These are phyloP conservation scores for Aphyosemion australe DNA, from an alignment of 2,113 vertebrate species.

Conservation along the genomic window DNA sequence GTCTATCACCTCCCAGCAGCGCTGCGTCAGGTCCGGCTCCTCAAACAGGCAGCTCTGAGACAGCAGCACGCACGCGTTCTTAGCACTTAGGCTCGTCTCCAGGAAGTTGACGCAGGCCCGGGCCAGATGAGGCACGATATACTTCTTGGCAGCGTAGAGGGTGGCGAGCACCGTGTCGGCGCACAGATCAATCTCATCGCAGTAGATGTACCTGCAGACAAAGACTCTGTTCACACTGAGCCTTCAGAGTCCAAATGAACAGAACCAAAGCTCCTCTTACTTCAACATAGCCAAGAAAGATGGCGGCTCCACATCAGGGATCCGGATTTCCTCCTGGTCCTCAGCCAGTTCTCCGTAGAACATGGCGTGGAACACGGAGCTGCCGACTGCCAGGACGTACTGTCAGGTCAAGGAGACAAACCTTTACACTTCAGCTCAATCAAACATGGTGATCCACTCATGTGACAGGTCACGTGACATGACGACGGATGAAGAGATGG, in stretches of 20 bases:
- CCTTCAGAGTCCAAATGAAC: no score
- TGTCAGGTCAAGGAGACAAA: constrained; percentile 40
- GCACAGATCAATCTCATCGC: constrained; percentile 96
- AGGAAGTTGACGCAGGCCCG: constrained; percentile 96
- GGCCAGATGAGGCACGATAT: constrained; percentile 96
- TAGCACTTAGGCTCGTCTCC: constrained; percentile 96
- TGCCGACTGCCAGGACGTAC: constrained; percentile 98
- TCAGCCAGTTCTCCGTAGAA: constrained; percentile 98
- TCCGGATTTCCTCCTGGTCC: constrained; percentile 97
- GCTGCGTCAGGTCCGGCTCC: constrained; percentile 95
- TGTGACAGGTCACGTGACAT: no score
- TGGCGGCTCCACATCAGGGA: constrained; percentile 96
- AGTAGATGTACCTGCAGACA: constrained; percentile 91
- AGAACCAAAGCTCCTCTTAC: constrained; percentile 72
- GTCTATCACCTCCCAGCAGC: constrained; percentile 99
- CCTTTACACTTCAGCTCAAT: neutral
- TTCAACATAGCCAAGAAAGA: constrained; percentile 98
- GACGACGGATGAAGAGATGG: neutral
- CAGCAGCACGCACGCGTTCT: constrained; percentile 95
- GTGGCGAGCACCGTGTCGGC: constrained; percentile 96
- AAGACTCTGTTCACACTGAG: neutral
- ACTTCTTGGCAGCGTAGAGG: constrained; percentile 98
- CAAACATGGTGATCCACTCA: neutral
- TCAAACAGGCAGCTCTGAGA: constrained; percentile 98
- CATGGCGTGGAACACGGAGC: constrained; percentile 99